A percentile compares a stretch with the other conserved stretches of the same genome.
phyloP scores from a whole-genome alignment of 2,888 invertebrate genomes.

The Auanema sp. region DNA sequence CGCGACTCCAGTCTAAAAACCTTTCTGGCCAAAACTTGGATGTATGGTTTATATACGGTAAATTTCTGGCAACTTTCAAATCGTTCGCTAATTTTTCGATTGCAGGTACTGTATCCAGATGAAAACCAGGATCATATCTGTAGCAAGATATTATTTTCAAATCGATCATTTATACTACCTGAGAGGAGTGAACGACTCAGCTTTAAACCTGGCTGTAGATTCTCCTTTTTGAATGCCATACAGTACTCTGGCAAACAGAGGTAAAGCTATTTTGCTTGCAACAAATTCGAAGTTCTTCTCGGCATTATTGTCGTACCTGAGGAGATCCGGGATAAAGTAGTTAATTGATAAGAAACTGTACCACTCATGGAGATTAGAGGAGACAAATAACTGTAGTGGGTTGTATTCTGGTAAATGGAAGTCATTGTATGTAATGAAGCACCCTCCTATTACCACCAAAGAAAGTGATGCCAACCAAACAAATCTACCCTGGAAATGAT shows the following conservation, averaged over 20 bases:
- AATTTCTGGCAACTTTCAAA: conserved; percentile 32
- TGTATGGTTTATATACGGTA: conserved; percentile 51
- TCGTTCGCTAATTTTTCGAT: conserved; percentile 26
- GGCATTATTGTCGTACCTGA: conserved; percentile 60
- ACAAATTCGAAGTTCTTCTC: conserved; percentile 50
- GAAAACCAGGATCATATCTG: conserved; percentile 29
- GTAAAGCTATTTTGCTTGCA: conserved; percentile 53
- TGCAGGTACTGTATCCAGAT: conserved; percentile 21
- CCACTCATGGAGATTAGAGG: conserved; percentile 57
- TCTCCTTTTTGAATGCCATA: conserved; percentile 52
- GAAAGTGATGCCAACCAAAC: conserved; percentile 44
- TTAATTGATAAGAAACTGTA: conserved; percentile 6
- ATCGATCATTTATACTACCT: conserved; percentile 15
- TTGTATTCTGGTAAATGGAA: conserved; percentile 60
- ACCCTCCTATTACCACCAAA: conserved; percentile 37
- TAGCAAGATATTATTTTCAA: neutral
- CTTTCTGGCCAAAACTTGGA: conserved; percentile 59
- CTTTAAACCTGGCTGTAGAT: conserved; percentile 40
- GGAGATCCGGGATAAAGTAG: neutral
- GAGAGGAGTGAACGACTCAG: conserved; percentile 35
- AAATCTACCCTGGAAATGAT: conserved; percentile 44
- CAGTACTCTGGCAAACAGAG: conserved; percentile 52
- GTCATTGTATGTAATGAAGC: conserved; percentile 41
- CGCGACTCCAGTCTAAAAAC: conserved; percentile 49
- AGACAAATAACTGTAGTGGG: conserved; percentile 60